Evolutionary conservation across 2,888 invertebrate species (phyloP).

Genomic region (Scaptomyza flava): DNA sequence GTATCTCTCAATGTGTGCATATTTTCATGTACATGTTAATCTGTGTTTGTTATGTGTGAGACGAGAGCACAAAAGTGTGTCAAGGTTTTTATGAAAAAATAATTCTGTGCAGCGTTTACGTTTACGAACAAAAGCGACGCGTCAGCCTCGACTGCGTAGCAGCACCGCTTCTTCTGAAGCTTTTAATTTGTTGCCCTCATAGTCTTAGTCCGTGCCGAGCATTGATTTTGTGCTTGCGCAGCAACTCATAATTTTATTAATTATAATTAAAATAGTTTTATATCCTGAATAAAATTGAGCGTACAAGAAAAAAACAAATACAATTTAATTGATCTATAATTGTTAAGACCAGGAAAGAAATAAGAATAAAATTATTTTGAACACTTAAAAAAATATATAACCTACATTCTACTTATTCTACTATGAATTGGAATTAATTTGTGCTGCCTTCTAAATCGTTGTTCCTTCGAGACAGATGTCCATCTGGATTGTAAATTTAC

Average conservation of each 20-base stretch:
- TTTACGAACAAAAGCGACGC: constrained; percentile 57
- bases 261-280: too few species aligned
- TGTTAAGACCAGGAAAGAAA: too few species aligned
- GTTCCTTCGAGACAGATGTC: too few species aligned
- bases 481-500: too few species aligned
- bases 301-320: too few species aligned
- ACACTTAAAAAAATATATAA: too few species aligned
- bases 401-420: too few species aligned
- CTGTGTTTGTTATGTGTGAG: constrained; percentile 56
- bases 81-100: constrained; percentile 82
- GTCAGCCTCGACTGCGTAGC: constrained; percentile 37
- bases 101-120: constrained; percentile 79
- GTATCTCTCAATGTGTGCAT: constrained; percentile 58
- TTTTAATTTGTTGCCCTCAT: constrained; percentile 60
- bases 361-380: too few species aligned
- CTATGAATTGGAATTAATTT: too few species aligned
- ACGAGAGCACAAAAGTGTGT: constrained; percentile 80
- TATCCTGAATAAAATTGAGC: too few species aligned
- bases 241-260: constrained; percentile 48
- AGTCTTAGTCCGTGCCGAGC: constrained; percentile 37
- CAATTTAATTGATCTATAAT: too few species aligned
- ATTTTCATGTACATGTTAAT: constrained; percentile 22
- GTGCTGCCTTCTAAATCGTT: too few species aligned
- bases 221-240: constrained; percentile 45
- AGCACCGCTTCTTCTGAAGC: constrained; percentile 32